Base-by-base conservation (phyloP, 2,888 invertebrate genomes). In the Pterostichus madidus region DNA sequence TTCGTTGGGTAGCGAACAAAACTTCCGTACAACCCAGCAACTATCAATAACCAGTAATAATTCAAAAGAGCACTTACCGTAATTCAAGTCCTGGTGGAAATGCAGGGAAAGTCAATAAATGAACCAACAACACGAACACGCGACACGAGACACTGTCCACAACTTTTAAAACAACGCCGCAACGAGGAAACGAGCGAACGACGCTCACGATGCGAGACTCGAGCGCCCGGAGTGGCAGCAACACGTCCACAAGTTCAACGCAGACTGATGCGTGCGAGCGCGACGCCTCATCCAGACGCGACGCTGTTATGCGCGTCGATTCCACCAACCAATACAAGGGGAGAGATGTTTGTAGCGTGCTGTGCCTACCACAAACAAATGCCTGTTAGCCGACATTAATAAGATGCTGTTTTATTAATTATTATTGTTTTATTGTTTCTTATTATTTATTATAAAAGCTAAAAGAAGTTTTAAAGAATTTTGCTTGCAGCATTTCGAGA, bases 281-380 rank as follows among this genome's bases (percentile, higher is more conserved):
- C 53, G 75, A 75, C 75, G 75, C 75, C 31, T 39, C 52, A 56
- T 17, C 32, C 75, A 32, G 31, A 52, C 75, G 75, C 75, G 10
- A 75, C 64, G 64, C 32, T 32, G 64, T 7, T 32, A 11, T 15
- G 64, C 15, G 52, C 61, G 24, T 17, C 61, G 61, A 31, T 13
- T 61, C 61, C 6, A 61, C 61, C 61, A 17, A 52, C 13, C 39
- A 39, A 39, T 39, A 39, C 39, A 39, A 52, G 52, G 52, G 52
- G 52, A 11, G 52, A 13, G 8, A 7, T 39, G 7, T 8, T 39
- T 8, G 7, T 39, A 39, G 39, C 39, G 39, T 39, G 39, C 39
- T 61, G 61, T 31, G 31, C 64, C 64, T 64, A 64, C 39, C 64
- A 31, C 64, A 64, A 31, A 64, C 35, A 32, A 64, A 56, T 56